Base-by-base conservation (phyloP, 2,113 vertebrate species). In the Callopanchax toddi region DNA sequence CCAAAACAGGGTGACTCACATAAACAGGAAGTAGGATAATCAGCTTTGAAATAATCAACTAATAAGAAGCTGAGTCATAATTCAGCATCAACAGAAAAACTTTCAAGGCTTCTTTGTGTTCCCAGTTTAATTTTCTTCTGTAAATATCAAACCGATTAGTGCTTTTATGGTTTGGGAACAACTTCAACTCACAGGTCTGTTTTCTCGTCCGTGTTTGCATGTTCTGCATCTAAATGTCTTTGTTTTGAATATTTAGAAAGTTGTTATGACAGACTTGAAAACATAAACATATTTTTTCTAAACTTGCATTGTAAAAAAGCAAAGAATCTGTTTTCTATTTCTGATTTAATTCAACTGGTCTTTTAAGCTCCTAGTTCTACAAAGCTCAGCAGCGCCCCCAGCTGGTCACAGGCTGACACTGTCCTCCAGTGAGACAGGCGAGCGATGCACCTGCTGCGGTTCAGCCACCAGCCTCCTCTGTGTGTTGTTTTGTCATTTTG, bases 371-470 rank as follows among this genome's bases (percentile, higher is more conserved):
- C 29, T 9, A 32, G 29, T 32, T 1, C 29, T 32, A 32, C 6
- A 39, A 6, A 77, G 73, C 69, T 66, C 51, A 0, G 10, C 68
- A 71, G 53, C 59, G 29, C 65, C 75, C 36, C 71, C 75, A 6
- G 1, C 20, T 58, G 70, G 1, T 36, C 22, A 36, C 26, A 58
- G 5, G 66, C 1, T 43, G 50, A 9, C 29, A n/a, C 5, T 2
- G n/a, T 20, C 8, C 2, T 32, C n/a, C n/a, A n/a, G n/a, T n/a
- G n/a, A n/a, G n/a, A n/a, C 56, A 12, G 40, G 29, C 3, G 34
- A 48, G 32, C 32, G 36, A 40, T 1, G 4, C 23, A 52, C 37
- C 37, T 52, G 48, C 11, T 32, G 48, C 11, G 37, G 37, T 52
- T 52, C 25, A 29, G 23, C 37, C 32, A 12, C 37, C 60, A 21